Percentiles rank a stretch among this genome's conserved stretches.
Evolutionary conservation across 2,888 invertebrate species (phyloP).

Genomic region (Apamea epomidion): DNA sequence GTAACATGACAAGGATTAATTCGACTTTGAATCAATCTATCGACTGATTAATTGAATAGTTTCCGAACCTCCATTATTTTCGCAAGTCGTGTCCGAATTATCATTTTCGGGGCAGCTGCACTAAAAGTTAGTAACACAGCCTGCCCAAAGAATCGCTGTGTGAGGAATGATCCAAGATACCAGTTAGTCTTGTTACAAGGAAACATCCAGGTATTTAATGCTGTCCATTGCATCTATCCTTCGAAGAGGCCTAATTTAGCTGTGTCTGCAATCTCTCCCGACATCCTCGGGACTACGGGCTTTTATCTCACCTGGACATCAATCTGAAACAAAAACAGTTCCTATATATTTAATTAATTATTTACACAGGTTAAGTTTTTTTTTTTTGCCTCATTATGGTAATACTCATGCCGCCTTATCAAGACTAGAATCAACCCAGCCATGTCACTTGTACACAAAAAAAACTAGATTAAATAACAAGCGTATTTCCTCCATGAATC

Average conservation of each 20-base stretch:
- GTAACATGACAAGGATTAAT: background rate
- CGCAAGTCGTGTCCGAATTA: background rate
- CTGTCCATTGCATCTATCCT: background rate
- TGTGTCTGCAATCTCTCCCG: background rate
- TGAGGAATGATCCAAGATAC: background rate
- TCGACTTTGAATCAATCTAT: background rate
- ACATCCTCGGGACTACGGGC: background rate
- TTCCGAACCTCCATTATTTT: background rate
- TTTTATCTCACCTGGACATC: background rate
- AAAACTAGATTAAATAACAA: constrained; percentile 55
- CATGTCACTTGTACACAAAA: constrained; percentile 29
- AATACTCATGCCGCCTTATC: background rate
- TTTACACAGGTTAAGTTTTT: background rate
- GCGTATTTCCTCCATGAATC: constrained; percentile 66
- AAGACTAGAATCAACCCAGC: background rate
- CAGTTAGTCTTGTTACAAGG: background rate
- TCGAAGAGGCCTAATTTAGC: background rate
- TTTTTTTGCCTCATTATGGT: constrained; percentile 2
- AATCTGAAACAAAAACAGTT: background rate
- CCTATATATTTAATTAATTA: background rate
- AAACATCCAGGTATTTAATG: background rate
- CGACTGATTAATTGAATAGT: background rate
- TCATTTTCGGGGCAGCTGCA: background rate
- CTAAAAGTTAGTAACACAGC: background rate
- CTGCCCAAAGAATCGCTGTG: background rate